A percentile compares a stretch with the other conserved stretches of the same genome.
Evolutionary conservation across 2,797 vertebrate species (phyloP).

Genomic region (Tokudaia muenninki): DNA sequence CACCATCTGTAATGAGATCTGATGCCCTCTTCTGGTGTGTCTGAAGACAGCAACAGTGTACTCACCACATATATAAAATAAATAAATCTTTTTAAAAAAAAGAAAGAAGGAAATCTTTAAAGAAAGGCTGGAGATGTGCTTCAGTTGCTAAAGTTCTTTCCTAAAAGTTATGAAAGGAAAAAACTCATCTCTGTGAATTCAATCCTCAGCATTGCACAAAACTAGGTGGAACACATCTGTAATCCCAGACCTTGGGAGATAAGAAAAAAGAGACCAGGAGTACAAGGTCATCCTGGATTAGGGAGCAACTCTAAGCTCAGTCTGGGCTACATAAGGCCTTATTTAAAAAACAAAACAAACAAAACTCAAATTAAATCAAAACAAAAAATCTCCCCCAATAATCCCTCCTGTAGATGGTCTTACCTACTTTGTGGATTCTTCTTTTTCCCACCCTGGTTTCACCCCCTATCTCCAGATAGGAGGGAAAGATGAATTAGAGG

Average conservation of each 20-base stretch:
- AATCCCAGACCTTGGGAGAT: neutral
- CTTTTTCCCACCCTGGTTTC: no score
- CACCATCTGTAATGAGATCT: no score
- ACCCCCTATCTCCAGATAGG: no score
- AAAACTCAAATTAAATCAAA: neutral
- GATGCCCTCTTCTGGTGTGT: no score
- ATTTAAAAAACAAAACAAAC: neutral
- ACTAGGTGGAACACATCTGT: neutral
- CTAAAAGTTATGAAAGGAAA: neutral
- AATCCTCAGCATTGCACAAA: neutral
- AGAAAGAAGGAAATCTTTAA: neutral
- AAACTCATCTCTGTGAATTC: neutral
- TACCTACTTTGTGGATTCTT: no score
- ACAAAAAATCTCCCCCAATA: neutral
- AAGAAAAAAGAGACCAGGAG: neutral
- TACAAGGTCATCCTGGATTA: neutral
- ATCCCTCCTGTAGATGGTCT: no score
- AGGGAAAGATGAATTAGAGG: no score
- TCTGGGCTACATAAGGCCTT: neutral
- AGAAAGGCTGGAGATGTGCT: neutral
- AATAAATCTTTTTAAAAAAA: neutral
- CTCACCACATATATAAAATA: neutral
- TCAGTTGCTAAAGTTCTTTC: neutral
- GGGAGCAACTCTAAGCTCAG: neutral
- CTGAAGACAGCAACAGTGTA: no score